Base-by-base conservation (phyloP, 2,797 vertebrate species). In the Channallabes apus region DNA sequence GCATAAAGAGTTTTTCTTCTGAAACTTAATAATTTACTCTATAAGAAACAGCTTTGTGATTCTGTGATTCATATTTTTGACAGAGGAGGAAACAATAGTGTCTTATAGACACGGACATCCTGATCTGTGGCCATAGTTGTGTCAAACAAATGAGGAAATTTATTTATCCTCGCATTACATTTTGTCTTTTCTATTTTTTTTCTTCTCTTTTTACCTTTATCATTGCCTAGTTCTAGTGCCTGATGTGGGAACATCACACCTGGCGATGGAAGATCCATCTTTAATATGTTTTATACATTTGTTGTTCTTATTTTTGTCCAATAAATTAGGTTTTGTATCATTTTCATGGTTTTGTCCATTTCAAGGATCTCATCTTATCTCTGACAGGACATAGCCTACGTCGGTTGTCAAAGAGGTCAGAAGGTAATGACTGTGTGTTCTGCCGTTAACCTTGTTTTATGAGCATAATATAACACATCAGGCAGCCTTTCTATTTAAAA, bases 281-380 rank as follows among this genome's bases (percentile, higher is more conserved):
- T 38, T 58, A 69, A 17, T 29, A 27, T 65, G 15, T 11, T 41
- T 64, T n/a, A n/a, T 80, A 18, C 1, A 24, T 46, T 18, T 38
- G n/a, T 5, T 20, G 4, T 18, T 72, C 14, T 38, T 69, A 7
- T n/a, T 73, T 62, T 56, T 56, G n/a, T 54, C 15, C 8, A 27
- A 75, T 27, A 75, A 20, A 75, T 29, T 51, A 73, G 24, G 5
- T 73, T 73, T 54, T 27, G 12, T 22, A 75, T 32, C 6, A 29
- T 35, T 51, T 54, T 80, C 1, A 41, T 38, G 69, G 58, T 61
- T 41, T 61, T 71, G 41, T 38, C 54, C 38, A 80, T 64, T 41
- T 73, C 78, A 81, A 85, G 69, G 68, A 81, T 69, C 27, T 73
- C 59, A 20, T 64, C 59, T 81, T 67, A 85, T 85, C 78, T 83